phyloP scores from a whole-genome alignment of 2,797 vertebrate species.

The Galago senegalensis region DNA sequence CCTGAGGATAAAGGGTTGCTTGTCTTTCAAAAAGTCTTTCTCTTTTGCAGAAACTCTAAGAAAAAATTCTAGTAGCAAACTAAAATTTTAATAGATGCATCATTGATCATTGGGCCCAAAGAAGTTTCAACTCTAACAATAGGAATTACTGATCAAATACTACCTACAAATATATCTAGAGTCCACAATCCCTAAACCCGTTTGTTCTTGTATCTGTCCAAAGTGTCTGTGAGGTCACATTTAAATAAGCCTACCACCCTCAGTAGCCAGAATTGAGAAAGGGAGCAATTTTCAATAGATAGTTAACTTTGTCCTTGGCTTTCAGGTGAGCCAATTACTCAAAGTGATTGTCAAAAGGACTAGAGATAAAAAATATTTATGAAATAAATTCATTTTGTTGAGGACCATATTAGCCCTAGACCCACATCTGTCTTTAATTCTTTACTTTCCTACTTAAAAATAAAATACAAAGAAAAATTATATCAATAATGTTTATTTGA shows the following conservation, averaged over 20 bases:
- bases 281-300: neutral
- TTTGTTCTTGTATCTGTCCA: neutral
- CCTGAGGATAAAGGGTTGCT: neutral
- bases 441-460: conserved; percentile 39
- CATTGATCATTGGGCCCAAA: neutral
- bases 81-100: conserved; percentile 8
- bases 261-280: neutral
- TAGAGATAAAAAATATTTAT: conserved; percentile 2
- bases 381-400: conserved; percentile 31
- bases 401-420: neutral
- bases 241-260: neutral
- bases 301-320: conserved; percentile 21
- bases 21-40: neutral
- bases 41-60: neutral
- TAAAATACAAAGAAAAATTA: conserved; percentile 59
- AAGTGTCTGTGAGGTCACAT: neutral
- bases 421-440: conserved; percentile 45
- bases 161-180: neutral
- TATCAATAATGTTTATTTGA: conserved; percentile 48
- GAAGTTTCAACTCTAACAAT: neutral
- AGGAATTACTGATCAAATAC: conserved; percentile 47
- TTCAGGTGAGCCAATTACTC: neutral
- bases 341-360: neutral
- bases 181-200: neutral
- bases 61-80: neutral